These are phyloP conservation scores for Rhegmatorhina hoffmannsi DNA, from an alignment of 2,113 vertebrate species.

Conservation along the genomic window DNA sequence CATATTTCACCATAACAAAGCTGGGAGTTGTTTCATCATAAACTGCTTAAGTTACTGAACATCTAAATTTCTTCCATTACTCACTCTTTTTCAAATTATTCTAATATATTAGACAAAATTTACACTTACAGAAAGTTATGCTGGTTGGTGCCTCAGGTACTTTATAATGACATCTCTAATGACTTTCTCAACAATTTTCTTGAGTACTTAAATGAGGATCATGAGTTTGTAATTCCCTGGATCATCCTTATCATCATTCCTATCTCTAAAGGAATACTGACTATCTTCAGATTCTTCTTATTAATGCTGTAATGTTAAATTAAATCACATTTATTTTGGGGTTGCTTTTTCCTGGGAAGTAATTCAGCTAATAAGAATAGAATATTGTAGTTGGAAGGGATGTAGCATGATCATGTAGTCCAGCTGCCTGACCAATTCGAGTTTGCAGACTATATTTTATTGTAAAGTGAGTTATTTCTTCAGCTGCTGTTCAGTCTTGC, in stretches of 20 bases:
- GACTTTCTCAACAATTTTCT: constrained; percentile 21
- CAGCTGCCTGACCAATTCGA: neutral
- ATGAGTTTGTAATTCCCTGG: neutral
- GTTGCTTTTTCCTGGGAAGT: neutral
- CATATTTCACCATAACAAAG: constrained; percentile 24
- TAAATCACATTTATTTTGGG: neutral
- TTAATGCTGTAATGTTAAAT: constrained; percentile 3
- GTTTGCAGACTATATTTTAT: constrained; percentile 37
- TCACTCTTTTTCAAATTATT: neutral
- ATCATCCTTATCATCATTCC: neutral
- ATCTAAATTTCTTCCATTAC: neutral
- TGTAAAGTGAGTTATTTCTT: constrained; percentile 67
- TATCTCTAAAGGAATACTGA: neutral
- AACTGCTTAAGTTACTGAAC: constrained; percentile 12
- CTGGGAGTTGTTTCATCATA: constrained; percentile 17
- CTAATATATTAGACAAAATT: neutral
- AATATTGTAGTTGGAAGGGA: neutral
- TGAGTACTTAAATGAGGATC: neutral
- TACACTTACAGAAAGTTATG: neutral
- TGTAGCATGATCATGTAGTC: neutral
- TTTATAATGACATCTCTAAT: constrained; percentile 27
- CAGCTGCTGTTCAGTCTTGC: constrained; percentile 39
- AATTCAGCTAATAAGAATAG: neutral
- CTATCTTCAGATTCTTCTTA: neutral
- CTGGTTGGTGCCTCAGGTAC: neutral